Percentiles rank a stretch among this genome's conserved stretches.
phyloP scores from a whole-genome alignment of 2,113 vertebrate genomes.

The Halichoeres trimaculatus region DNA sequence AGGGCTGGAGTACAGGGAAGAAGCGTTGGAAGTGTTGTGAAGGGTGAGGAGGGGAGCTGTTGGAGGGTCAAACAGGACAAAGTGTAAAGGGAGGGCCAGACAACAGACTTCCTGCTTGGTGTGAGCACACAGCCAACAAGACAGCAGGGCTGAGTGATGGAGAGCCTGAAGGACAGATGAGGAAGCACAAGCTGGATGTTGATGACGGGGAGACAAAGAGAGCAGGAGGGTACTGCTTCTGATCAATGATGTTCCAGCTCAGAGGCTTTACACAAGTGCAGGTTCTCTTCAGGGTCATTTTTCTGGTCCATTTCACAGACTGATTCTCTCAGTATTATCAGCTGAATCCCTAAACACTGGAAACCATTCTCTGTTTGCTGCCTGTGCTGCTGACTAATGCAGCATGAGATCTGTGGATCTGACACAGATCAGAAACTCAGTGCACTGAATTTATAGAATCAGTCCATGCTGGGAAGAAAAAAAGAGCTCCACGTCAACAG shows the following conservation, averaged over 20 bases:
- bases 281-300: constrained; percentile 38
- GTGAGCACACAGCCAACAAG: not conserved
- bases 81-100: constrained; percentile 27
- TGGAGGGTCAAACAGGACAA: no score
- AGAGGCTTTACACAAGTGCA: constrained; percentile 20
- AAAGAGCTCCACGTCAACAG: no score
- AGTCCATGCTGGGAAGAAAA: no score
- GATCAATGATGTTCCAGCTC: constrained; percentile 42
- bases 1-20: no score
- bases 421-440: no score
- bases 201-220: not conserved
- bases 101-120: constrained; percentile 13
- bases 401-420: no score
- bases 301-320: constrained; percentile 26
- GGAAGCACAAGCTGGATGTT: constrained; percentile 5
- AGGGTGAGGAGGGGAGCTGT: no score
- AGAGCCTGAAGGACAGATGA: constrained; percentile 34
- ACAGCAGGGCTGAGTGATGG: not conserved
- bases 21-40: no score
- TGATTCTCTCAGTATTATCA: constrained; percentile 18
- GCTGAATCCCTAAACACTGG: constrained; percentile 1
- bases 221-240: constrained; percentile 17
- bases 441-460: no score
- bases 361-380: no score
- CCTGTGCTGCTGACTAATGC: no score